Percentiles rank a stretch among this genome's conserved stretches.
These are phyloP conservation scores for Bubo blakistoni DNA, from an alignment of 2,113 vertebrate species.

Conservation along the genomic window DNA sequence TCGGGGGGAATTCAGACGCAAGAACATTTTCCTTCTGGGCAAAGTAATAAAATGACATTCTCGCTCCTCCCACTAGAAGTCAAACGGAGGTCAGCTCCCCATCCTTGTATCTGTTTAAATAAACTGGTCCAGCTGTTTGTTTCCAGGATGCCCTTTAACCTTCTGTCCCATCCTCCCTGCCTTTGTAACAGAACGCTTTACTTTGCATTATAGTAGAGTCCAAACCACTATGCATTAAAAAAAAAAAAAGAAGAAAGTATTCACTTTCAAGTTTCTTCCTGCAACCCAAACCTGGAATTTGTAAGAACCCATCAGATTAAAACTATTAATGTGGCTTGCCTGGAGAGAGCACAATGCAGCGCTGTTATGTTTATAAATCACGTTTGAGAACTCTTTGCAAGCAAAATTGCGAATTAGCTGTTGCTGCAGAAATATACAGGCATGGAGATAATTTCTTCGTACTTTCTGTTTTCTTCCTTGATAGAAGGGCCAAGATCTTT, in stretches of 20 bases:
- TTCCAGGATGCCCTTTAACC: slow-evolving; percentile 84
- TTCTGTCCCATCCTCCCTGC: slow-evolving; percentile 75
- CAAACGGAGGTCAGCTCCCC: slow-evolving; percentile 83
- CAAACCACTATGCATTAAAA: slow-evolving; percentile 62
- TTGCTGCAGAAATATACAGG: neutral
- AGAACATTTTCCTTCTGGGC: slow-evolving; percentile 81
- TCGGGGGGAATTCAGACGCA: slow-evolving; percentile 72
- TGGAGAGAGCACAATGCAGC: neutral
- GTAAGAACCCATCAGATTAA: slow-evolving; percentile 31
- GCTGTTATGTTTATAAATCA: slow-evolving; percentile 19
- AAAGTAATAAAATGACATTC: slow-evolving; percentile 85
- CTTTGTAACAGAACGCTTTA: slow-evolving; percentile 77
- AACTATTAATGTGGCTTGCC: neutral
- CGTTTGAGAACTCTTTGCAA: neutral
- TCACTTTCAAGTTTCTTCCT: slow-evolving; percentile 50
- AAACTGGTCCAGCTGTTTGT: slow-evolving; percentile 87
- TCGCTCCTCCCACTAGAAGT: slow-evolving; percentile 81
- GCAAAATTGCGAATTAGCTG: neutral
- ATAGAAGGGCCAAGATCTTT: neutral
- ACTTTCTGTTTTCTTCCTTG: neutral
- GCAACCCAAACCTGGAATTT: slow-evolving; percentile 39
- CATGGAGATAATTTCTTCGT: neutral
- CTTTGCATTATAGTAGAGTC: slow-evolving; percentile 72
- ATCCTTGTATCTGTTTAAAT: slow-evolving; percentile 87
- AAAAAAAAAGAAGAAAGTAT: slow-evolving; percentile 7